A percentile compares a stretch with the other conserved stretches of the same genome.
These are phyloP conservation scores for Hippocampus guttulatus DNA, from an alignment of 2,113 vertebrate genomes.

Conservation along the genomic window DNA sequence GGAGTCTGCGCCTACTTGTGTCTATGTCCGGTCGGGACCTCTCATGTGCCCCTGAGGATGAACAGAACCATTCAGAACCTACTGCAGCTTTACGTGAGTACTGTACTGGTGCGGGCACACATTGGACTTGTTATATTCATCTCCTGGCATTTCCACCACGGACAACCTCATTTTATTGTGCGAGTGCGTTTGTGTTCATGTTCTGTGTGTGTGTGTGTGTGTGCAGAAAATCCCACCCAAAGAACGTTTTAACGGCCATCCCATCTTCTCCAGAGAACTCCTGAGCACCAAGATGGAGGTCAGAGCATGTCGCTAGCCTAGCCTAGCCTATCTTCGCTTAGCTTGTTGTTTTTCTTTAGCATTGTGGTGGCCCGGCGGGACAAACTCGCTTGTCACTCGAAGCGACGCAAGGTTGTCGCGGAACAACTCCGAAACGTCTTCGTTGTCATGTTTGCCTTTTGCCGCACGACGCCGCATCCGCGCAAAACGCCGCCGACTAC, in stretches of 20 bases:
- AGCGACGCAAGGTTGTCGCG: too few relatives aligned
- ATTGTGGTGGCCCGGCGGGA: too few relatives aligned
- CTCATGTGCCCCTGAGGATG: constrained; percentile 14
- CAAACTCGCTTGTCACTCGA: too few relatives aligned
- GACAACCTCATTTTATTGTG: background rate
- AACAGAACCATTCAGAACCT: constrained; percentile 51
- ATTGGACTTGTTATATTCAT: background rate
- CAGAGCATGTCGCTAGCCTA: background rate
- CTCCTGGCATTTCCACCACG: background rate
- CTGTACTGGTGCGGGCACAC: constrained; percentile 17
- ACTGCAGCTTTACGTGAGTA: constrained; percentile 56
- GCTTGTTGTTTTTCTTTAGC: background rate
- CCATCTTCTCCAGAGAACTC: constrained; percentile 26
- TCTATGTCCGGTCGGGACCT: constrained; percentile 15
- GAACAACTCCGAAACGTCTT: too few relatives aligned
- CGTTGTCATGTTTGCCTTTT: too few relatives aligned
- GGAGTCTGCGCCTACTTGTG: background rate
- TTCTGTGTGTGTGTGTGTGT: too few relatives aligned
- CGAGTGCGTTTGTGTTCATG: too few relatives aligned
- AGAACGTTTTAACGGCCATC: constrained; percentile 8
- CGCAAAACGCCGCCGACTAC: too few relatives aligned
- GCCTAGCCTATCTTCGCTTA: too few relatives aligned
- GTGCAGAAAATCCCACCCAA: background rate
- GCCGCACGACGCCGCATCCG: too few relatives aligned
- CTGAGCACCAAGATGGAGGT: constrained; percentile 18